Conservation (phyloP, 2,797 vertebrate species). For the Neopelma chrysocephalum region DNA sequence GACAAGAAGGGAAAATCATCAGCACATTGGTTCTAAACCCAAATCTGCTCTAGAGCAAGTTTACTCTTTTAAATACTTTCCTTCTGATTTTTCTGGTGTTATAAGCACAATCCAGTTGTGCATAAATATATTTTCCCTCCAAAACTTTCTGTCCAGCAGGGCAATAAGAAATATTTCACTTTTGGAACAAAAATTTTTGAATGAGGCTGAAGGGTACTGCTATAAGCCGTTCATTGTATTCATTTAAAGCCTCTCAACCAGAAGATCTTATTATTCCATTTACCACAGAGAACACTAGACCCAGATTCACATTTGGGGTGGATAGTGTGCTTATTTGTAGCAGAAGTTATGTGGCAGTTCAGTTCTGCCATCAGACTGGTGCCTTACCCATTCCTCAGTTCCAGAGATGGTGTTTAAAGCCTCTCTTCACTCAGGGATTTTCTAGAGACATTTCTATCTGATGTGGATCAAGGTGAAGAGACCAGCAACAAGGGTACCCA, state of each 20-base stretch:
- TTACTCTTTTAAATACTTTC: background rate
- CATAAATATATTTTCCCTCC: background rate
- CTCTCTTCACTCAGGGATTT: background rate
- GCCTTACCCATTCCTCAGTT: background rate
- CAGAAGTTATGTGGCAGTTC: background rate
- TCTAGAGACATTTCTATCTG: background rate
- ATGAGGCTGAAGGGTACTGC: background rate
- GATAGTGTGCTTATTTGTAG: background rate
- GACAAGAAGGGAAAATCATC: background rate
- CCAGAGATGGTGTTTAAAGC: background rate
- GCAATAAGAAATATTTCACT: background rate
- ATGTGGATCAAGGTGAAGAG: background rate
- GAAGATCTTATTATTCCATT: background rate
- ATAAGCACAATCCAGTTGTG: background rate
- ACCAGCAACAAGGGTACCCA: background rate
- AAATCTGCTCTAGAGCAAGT: background rate
- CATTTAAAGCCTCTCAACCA: background rate
- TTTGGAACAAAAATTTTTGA: background rate
- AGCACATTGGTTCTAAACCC: background rate
- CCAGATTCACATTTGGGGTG: background rate
- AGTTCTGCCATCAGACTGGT: background rate
- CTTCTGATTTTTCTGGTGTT: background rate
- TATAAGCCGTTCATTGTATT: background rate
- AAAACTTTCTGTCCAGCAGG: background rate
- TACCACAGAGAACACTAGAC: background rate